Conservation (phyloP, 2,113 vertebrate species). For the Rhinichthys klamathensis region DNA sequence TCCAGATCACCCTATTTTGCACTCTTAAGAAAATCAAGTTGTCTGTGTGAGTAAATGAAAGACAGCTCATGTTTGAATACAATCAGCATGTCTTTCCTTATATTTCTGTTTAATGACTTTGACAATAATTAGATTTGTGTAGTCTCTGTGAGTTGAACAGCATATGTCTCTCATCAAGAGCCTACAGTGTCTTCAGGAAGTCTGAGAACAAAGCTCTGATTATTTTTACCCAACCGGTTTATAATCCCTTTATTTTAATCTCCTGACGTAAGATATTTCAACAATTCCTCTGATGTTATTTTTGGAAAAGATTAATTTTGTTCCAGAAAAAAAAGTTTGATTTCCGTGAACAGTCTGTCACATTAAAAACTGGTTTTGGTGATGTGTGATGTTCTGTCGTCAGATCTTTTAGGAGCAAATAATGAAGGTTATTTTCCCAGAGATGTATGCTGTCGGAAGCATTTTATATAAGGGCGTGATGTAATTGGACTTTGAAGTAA, state of each 20-base stretch:
- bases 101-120: constrained; percentile 13
- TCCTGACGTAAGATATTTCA: constrained; percentile 3
- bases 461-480: background rate
- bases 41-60: background rate
- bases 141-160: background rate
- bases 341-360: constrained; percentile 9
- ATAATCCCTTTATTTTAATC: constrained; percentile 37
- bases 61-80: background rate
- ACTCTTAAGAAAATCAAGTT: background rate
- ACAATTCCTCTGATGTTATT: constrained; percentile 39
- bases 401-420: constrained; percentile 13
- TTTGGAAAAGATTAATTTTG: constrained; percentile 35
- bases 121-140: constrained; percentile 5
- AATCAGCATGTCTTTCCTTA: constrained; percentile 5
- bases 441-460: constrained; percentile 15
- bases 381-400: background rate
- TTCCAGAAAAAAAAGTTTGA: background rate
- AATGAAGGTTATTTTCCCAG: background rate
- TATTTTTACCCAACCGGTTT: constrained; percentile 15
- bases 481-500: constrained; percentile 21
- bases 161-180: background rate
- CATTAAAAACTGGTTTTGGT: background rate
- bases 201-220: constrained; percentile 35
- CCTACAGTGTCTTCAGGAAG: background rate
- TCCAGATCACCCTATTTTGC: background rate